phyloP scores from a whole-genome alignment of 2,888 invertebrate genomes.

The Tachina lurida region DNA sequence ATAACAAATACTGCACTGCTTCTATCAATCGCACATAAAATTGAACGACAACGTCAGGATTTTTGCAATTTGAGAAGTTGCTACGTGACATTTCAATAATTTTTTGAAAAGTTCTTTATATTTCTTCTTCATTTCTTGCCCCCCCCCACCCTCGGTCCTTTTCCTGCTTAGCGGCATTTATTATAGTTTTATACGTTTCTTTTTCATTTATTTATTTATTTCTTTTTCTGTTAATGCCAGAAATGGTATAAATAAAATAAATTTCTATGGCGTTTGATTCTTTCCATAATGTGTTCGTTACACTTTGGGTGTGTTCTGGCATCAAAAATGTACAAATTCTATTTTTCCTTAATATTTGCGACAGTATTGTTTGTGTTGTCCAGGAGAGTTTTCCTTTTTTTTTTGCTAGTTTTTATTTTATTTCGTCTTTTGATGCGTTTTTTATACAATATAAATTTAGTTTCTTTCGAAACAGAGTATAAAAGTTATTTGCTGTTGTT shows the following conservation, averaged over 20 bases:
- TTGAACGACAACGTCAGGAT: slow-evolving; percentile 82
- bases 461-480: slow-evolving; percentile 46
- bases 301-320: slow-evolving; percentile 37
- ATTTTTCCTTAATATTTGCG: slow-evolving; percentile 78
- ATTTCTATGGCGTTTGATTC: slow-evolving; percentile 66
- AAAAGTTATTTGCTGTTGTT: slow-evolving; percentile 59
- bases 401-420: slow-evolving; percentile 24
- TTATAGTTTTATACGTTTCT: slow-evolving; percentile 49
- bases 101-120: slow-evolving; percentile 80
- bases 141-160: not conserved
- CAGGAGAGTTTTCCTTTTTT: slow-evolving; percentile 73
- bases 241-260: slow-evolving; percentile 54
- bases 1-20: slow-evolving; percentile 72
- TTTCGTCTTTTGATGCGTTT: slow-evolving; percentile 59
- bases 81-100: slow-evolving; percentile 83
- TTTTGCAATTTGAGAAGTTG: slow-evolving; percentile 82
- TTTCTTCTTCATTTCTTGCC: slow-evolving; percentile 60
- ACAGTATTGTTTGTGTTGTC: slow-evolving; percentile 79
- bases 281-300: slow-evolving; percentile 55
- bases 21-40: slow-evolving; percentile 81
- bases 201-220: slow-evolving; percentile 21
- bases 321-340: slow-evolving; percentile 49
- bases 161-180: slow-evolving; percentile 4
- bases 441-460: slow-evolving; percentile 45
- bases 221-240: slow-evolving; percentile 26